Evolutionary conservation across 2,113 vertebrate genomes (phyloP).

Genomic region (Hydrolagus affinis): DNA sequence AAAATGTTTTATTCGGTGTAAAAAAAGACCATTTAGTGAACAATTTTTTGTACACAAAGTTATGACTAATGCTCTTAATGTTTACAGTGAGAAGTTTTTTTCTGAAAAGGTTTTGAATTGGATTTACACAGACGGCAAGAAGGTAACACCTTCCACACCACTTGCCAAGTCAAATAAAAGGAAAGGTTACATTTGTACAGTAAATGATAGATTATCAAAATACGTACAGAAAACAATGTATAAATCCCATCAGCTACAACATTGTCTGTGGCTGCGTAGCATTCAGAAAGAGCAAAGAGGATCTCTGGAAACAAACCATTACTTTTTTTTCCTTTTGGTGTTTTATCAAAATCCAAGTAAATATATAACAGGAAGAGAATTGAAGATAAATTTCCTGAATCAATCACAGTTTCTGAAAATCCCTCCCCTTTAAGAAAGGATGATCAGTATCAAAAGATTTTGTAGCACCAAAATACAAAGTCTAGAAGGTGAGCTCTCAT

Average conservation of each 20-base stretch:
- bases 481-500: constrained; percentile 75
- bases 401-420: constrained; percentile 83
- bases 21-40: constrained; percentile 87
- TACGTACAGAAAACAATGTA: constrained; percentile 79
- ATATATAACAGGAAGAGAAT: constrained; percentile 65
- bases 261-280: background rate
- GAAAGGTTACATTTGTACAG: constrained; percentile 73
- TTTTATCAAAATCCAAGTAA: constrained; percentile 87
- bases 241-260: constrained; percentile 61
- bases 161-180: constrained; percentile 80
- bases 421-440: constrained; percentile 71
- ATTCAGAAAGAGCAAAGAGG: constrained; percentile 9
- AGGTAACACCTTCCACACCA: constrained; percentile 73
- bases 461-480: constrained; percentile 95
- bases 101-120: constrained; percentile 58
- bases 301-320: constrained; percentile 48
- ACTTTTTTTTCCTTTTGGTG: constrained; percentile 58
- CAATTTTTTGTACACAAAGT: constrained; percentile 79
- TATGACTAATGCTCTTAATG: constrained; percentile 87
- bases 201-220: constrained; percentile 82
- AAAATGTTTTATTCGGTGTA: constrained; percentile 85
- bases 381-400: constrained; percentile 50
- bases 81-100: constrained; percentile 72
- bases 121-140: constrained; percentile 46
- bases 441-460: constrained; percentile 73